Conservation (phyloP, 2,888 invertebrate species). For the Chelonus formosanus region DNA sequence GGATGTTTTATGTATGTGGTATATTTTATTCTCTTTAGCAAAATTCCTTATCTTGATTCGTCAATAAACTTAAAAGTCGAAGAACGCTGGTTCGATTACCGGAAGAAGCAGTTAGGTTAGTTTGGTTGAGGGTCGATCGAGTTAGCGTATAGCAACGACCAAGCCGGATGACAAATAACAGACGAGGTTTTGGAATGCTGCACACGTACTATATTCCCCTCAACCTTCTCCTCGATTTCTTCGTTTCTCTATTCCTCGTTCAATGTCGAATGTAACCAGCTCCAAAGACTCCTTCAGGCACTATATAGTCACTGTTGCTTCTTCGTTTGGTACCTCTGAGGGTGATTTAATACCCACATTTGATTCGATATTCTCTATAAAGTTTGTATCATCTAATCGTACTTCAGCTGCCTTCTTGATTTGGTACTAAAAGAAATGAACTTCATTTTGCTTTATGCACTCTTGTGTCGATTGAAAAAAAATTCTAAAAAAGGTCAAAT, state of each 20-base stretch:
- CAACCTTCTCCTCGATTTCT: slow-evolving; percentile 22
- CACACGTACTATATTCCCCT: slow-evolving; percentile 47
- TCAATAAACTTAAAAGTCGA: slow-evolving; percentile 30
- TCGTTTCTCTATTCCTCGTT: slow-evolving; percentile 19
- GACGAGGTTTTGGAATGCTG: slow-evolving; percentile 54
- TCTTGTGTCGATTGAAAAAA: too few species aligned
- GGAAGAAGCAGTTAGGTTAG: slow-evolving; percentile 53
- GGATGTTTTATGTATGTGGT: background rate
- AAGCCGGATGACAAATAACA: slow-evolving; percentile 57
- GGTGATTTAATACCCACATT: slow-evolving; percentile 57
- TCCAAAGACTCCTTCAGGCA: background rate
- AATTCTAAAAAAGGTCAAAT: background rate
- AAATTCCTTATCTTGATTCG: slow-evolving; percentile 1
- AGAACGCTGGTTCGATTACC: slow-evolving; percentile 50
- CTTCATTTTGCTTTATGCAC: slow-evolving; percentile 3
- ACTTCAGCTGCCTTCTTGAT: slow-evolving; percentile 39
- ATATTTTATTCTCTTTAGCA: background rate
- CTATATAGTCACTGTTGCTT: slow-evolving; percentile 8
- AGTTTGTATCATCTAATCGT: slow-evolving; percentile 46
- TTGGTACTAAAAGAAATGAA: slow-evolving; percentile 7
- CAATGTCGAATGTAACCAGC: slow-evolving; percentile 9
- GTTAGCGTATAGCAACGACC: slow-evolving; percentile 54
- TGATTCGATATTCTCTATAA: slow-evolving; percentile 58
- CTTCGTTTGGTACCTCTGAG: slow-evolving; percentile 42
- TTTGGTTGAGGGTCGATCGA: slow-evolving; percentile 52